phyloP scores from a whole-genome alignment of 2,888 invertebrate genomes.

The Conomelus anceps region DNA sequence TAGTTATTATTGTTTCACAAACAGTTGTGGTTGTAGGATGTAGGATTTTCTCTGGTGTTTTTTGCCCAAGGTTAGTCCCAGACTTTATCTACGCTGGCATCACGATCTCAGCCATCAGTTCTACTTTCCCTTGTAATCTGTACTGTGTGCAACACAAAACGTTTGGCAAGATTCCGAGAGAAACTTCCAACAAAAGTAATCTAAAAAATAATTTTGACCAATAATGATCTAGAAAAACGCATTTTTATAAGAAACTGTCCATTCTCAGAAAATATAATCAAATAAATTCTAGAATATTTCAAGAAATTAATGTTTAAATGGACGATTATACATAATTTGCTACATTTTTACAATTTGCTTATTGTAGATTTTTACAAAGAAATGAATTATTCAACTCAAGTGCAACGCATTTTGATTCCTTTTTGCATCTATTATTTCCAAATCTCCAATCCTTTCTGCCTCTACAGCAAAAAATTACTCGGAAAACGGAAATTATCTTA shows the following conservation, averaged over 20 bases:
- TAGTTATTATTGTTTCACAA: not conserved
- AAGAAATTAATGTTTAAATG: too few species aligned
- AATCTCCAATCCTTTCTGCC: too few species aligned
- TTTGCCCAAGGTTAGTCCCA: not conserved
- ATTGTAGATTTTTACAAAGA: too few species aligned
- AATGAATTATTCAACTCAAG: too few species aligned
- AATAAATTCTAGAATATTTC: too few species aligned
- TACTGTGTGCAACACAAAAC: not conserved
- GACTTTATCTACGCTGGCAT: not conserved
- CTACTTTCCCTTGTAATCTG: not conserved
- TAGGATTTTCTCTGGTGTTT: not conserved
- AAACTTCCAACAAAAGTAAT: not conserved
- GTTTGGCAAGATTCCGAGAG: not conserved
- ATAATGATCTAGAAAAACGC: not conserved
- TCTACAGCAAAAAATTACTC: not conserved
- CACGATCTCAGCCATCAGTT: not conserved
- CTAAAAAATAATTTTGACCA: not conserved
- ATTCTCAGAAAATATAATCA: not conserved
- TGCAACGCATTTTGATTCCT: too few species aligned
- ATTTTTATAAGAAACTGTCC: not conserved
- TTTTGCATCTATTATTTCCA: too few species aligned
- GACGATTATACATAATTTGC: too few species aligned
- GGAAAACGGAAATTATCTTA: too few species aligned
- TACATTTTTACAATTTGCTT: too few species aligned
- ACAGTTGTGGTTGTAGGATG: not conserved